Base-by-base conservation (phyloP, 2,113 vertebrate species). In the Sorex fumeus region DNA sequence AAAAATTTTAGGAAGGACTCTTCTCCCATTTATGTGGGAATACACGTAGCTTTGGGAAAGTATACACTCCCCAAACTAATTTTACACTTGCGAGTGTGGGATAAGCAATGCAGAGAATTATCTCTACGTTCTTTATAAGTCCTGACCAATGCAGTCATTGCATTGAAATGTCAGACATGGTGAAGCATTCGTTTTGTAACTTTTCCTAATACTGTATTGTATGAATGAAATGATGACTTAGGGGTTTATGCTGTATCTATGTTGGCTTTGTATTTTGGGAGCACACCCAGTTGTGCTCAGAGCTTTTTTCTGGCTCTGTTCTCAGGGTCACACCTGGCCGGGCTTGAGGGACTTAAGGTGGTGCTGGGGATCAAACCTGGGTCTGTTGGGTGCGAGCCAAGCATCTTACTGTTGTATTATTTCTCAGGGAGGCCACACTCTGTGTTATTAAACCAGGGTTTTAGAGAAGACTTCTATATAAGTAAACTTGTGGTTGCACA, bases 71-170 rank as follows among this genome's bases (percentile, higher is more conserved):
- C 13, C 1, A 10, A 6, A 15, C 21, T 74, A 7, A 50, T 78
- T 47, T 81, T 89, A 66, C 18, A 30, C 25, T 1, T n/a, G 32
- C 11, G 36, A 86, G 30, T 1, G 8, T 3, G 15, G 21, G 21
- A 23, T 86, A 60, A 4, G 47, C 84, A 64, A 7, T 53, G 70
- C 1, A 47, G 50, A 76, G 66, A 94, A n/a, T 84, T 4, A 70
- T 67, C 19, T 81, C 30, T 78, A 28, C 78, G n/a, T 70, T 77
- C 36, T 67, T 7, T 83, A n/a, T 64, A 57, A 93, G 79, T 57
- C 34, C 9, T 80, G 72, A 64, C 7, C 25, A 18, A 18, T 10
- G 25, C 19, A 72, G 30, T 12, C 21, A 43, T 40, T 15, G 18
- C 19, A 21, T 21, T 21, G 57, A 34, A 62, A 60, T 34, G 67